Evolutionary conservation across 2,797 vertebrate species (phyloP).

Genomic region (Momotus momota): DNA sequence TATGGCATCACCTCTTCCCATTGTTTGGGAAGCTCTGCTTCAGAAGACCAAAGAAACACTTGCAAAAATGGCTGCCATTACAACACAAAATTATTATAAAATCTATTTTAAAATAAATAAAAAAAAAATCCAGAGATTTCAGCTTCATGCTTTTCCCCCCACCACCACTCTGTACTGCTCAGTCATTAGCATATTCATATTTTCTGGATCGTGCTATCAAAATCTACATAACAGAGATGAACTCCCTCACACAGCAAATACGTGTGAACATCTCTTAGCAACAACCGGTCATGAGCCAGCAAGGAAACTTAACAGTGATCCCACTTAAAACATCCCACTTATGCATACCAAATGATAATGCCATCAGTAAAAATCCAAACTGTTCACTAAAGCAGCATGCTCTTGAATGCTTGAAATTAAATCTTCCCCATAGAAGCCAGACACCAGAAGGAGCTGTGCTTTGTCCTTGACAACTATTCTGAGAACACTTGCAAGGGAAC

Average conservation of each 20-base stretch:
- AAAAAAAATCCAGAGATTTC: not conserved
- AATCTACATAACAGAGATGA: conserved; percentile 65
- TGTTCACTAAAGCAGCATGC: conserved; percentile 31
- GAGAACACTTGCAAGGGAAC: conserved; percentile 58
- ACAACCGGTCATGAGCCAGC: conserved; percentile 42
- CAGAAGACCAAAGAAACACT: not conserved
- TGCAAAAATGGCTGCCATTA: not conserved
- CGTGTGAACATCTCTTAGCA: conserved; percentile 64
- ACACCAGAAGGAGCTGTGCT: conserved; percentile 57
- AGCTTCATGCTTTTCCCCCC: not conserved
- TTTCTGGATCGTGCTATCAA: conserved; percentile 64
- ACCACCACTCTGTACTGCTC: not conserved
- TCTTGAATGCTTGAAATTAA: conserved; percentile 14
- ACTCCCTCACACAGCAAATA: conserved; percentile 58
- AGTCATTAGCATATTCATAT: conserved; percentile 66
- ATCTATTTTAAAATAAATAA: not conserved
- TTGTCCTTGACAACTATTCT: conserved; percentile 60
- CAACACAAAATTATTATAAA: not conserved
- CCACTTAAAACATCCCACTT: conserved; percentile 75
- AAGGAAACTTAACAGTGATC: conserved; percentile 63
- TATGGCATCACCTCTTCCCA: not conserved
- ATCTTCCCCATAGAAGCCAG: conserved; percentile 47
- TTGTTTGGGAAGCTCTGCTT: not conserved
- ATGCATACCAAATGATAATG: conserved; percentile 68
- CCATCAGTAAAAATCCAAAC: conserved; percentile 57